A percentile compares a stretch with the other conserved stretches of the same genome.
phyloP scores from a whole-genome alignment of 2,113 vertebrate genomes.

The Dinomys branickii region DNA sequence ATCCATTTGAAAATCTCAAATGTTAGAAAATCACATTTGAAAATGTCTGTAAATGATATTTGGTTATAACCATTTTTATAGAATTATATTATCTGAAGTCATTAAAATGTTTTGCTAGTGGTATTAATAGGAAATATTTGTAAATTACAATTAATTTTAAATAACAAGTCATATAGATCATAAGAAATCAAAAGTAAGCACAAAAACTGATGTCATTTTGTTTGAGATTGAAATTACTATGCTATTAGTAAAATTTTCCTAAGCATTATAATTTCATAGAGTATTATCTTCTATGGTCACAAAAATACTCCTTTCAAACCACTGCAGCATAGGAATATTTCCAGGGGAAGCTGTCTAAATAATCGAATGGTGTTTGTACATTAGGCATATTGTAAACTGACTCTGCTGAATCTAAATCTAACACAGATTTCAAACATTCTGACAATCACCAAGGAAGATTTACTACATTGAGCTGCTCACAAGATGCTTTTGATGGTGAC shows the following conservation, averaged over 20 bases:
- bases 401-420: constrained; percentile 78
- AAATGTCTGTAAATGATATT: constrained; percentile 71
- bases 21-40: constrained; percentile 70
- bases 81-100: constrained; percentile 51
- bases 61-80: constrained; percentile 53
- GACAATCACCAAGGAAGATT: constrained; percentile 82
- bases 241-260: constrained; percentile 17
- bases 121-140: constrained; percentile 53
- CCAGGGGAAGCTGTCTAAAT: constrained; percentile 59
- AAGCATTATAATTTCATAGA: not conserved
- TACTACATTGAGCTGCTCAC: constrained; percentile 84
- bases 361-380: constrained; percentile 50
- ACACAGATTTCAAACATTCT: constrained; percentile 78
- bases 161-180: constrained; percentile 34
- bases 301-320: not conserved
- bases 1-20: constrained; percentile 42
- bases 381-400: constrained; percentile 74
- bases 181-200: constrained; percentile 60
- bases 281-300: not conserved
- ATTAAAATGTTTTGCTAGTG: constrained; percentile 51
- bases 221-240: constrained; percentile 47
- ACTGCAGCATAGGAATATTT: constrained; percentile 25
- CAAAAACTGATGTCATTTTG: constrained; percentile 27
- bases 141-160: constrained; percentile 35
- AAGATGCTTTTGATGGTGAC: constrained; percentile 87